Evolutionary conservation across 2,888 invertebrate species (phyloP), one percentile per base, ranked within the genome.

Genomic region (Gryllus longicercus): DNA sequence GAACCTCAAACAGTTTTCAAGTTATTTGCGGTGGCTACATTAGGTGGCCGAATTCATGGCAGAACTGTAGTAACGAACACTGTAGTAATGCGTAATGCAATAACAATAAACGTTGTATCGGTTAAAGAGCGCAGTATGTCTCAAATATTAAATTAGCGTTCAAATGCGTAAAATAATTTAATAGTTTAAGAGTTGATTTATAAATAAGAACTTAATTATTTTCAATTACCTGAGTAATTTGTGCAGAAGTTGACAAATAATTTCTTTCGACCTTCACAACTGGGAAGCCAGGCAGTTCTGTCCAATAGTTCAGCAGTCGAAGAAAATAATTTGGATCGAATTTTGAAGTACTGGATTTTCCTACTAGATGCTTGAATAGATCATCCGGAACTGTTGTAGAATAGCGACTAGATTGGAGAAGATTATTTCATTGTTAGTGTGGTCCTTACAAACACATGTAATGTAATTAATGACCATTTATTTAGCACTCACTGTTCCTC

Each of bases 361-460:
- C 89, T 0, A 96, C 95, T 78, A 97, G 88, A 49, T 93, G 91
- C 18, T 88, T 86, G 95, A 96, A 96, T 0, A 97, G 89, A 86
- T 96, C 94, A 85, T 95, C 93, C 85, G 96, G 96, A 81, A 92
- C 93, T 0, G 96, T 95, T 85, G 93, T 95, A 1, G 86, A 85
- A 86, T 93, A 95, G 51, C 91, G 90, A 23, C 79, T 79, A 25
- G n/a, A 21, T 12, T 78, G 21, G 3, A 11, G 23, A 25, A 50
- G 12, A 25, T 38, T 16, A 38, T 23, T 16, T 16, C 11, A 23
- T 38, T 76, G 21, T 76, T 76, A 25, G 5, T 23, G 1, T 8
- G 4, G 25, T 76, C 76, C 5, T 4, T 16, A 76, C 3, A 14
- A 76, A 76, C 76, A 1, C 74, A 4, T n/a, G 11, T 38, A 76